Evolutionary conservation across 2,113 vertebrate genomes (phyloP), one percentile per base, ranked within the genome.

Genomic region (Cebidichthys violaceus): DNA sequence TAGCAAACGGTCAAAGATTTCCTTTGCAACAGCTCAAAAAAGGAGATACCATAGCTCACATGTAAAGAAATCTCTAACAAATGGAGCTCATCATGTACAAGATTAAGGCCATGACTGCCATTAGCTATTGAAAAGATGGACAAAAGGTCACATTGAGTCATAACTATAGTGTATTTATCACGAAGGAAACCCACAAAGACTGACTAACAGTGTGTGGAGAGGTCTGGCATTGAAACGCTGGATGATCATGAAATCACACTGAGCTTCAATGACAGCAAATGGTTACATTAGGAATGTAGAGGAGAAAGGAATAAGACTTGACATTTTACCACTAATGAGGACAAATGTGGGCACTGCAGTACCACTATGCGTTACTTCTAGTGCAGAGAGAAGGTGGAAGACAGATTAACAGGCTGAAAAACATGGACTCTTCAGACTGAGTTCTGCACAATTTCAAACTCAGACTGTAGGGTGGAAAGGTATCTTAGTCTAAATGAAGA

Each of bases 301-400:
- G 78, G 61, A 73, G 70, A 72, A 62, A 60, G 60, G 81, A 83
- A 87, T 86, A 79, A 82, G 88, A 82, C 75, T 35, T 90, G 92
- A 88, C 88, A 92, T 90, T 90, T 87, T 69, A 45, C 55, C 43
- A 57, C 84, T 93, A 91, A 92, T 86, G 88, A 92, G 84, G 73
- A 94, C 78, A 85, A 79, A 92, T 90, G 86, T 83, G 77, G 45
- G 47, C 69, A 69, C 66, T n/a, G 55, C 35, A 9, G 67, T 65
- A 60, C 62, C 52, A 65, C 52, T 39, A 64, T 70, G 88, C 67
- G 13, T 82, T 84, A 84, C 64, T 59, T 83, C 64, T 50, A 54
- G 61, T 83, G 79, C n/a, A 41, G 64, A 47, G 70, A 77, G 52
- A 45, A 55, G 17, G 52, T 39, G 6, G 80, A 80, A 84, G 81